Percentiles rank a stretch among this genome's conserved stretches.
These are phyloP conservation scores for Chelon labrosus DNA, from an alignment of 2,797 vertebrate species.

Conservation along the genomic window DNA sequence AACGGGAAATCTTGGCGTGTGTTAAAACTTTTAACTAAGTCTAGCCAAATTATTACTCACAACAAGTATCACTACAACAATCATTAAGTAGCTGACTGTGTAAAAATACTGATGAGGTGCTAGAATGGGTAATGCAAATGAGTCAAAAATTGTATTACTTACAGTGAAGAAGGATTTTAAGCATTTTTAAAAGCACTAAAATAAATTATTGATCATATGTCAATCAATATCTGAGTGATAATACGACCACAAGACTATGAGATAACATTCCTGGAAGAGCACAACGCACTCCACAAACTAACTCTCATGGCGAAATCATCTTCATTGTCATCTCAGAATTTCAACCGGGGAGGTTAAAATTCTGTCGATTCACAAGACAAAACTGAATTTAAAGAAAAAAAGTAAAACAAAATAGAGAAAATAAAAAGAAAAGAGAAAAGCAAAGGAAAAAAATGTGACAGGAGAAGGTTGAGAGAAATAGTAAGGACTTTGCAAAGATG, in stretches of 20 bases:
- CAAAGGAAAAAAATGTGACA: conserved; percentile 84
- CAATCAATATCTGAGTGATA: conserved; percentile 70
- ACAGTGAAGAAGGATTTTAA: conserved; percentile 61
- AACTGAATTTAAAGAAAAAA: conserved; percentile 75
- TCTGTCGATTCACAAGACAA: conserved; percentile 84
- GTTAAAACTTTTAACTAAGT: conserved; percentile 6
- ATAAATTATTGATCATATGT: conserved; percentile 67
- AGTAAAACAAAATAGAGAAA: conserved; percentile 79
- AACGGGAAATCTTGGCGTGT: conserved; percentile 29
- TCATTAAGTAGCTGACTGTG: conserved; percentile 43
- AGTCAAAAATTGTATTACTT: conserved; percentile 68
- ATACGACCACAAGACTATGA: conserved; percentile 74
- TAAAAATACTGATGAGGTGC: conserved; percentile 74
- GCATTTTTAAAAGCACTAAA: conserved; percentile 48
- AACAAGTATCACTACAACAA: conserved; percentile 28
- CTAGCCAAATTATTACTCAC: conserved; percentile 21
- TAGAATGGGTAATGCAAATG: conserved; percentile 77
- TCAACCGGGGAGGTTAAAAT: conserved; percentile 87
- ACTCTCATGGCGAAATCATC: conserved; percentile 76
- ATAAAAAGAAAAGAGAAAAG: conserved; percentile 79
- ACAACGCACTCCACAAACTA: conserved; percentile 73
- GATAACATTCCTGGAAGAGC: conserved; percentile 70
- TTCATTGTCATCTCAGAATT: conserved; percentile 85
- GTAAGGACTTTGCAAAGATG: conserved; percentile 84
- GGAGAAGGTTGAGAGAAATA: conserved; percentile 84